phyloP scores from a whole-genome alignment of 1,140 invertebrate genomes.

The Mycetomoellerius zeteki region DNA sequence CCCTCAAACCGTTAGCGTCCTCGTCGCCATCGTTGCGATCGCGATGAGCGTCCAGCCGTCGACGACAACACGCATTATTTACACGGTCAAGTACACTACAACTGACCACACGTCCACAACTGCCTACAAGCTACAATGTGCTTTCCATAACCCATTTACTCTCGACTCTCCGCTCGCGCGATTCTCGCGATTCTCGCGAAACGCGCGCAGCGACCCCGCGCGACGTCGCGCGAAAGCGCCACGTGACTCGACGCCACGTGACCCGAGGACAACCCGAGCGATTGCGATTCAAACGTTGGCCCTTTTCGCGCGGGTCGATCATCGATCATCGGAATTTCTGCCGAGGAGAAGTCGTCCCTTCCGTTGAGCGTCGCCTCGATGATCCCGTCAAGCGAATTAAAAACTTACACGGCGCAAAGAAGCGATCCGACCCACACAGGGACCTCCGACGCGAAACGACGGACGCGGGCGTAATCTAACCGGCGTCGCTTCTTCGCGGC shows the following conservation, averaged over 20 bases:
- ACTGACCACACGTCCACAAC: too few relatives aligned
- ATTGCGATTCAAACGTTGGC: conserved; percentile 49
- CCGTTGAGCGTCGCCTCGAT: not conserved
- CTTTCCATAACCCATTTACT: not conserved
- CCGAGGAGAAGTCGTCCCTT: not conserved
- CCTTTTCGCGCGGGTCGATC: conserved; percentile 36
- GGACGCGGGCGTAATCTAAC: not conserved
- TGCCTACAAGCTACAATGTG: too few relatives aligned
- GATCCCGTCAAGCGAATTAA: not conserved
- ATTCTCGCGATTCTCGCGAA: conserved; percentile 1
- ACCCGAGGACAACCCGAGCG: conserved; percentile 27
- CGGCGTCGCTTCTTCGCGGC: not conserved
- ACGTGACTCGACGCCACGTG: conserved; percentile 72
- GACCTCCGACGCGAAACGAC: too few relatives aligned
- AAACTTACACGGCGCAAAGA: too few relatives aligned
- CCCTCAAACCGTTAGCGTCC: conserved; percentile 16
- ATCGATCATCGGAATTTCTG: conserved; percentile 34
- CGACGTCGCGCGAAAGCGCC: conserved; percentile 62
- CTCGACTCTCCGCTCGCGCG: not conserved
- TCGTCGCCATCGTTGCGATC: not conserved
- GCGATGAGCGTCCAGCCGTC: conserved; percentile 37
- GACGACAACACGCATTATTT: conserved; percentile 73
- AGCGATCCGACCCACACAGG: too few relatives aligned
- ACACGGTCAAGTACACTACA: not conserved
- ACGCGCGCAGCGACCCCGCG: conserved; percentile 52